A percentile compares a stretch with the other conserved stretches of the same genome.
These are phyloP conservation scores for Tyto alba DNA, from an alignment of 2,113 vertebrate species.

Conservation along the genomic window DNA sequence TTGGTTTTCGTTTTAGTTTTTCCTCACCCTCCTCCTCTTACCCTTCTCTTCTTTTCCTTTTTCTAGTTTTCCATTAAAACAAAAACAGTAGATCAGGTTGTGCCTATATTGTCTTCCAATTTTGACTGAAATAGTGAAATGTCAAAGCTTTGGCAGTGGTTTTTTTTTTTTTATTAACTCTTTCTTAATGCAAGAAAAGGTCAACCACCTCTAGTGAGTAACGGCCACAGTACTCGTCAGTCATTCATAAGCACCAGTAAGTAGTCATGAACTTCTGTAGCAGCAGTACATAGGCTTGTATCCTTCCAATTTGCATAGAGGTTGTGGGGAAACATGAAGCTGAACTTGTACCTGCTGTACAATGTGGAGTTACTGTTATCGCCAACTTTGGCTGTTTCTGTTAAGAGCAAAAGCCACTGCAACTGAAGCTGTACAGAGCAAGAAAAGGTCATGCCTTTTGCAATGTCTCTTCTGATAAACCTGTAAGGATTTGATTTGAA, in stretches of 20 bases:
- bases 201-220: not conserved
- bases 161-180: not conserved
- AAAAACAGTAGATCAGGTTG: not conserved
- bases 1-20: not conserved
- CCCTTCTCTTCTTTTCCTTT: not conserved
- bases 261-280: not conserved
- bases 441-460: not conserved
- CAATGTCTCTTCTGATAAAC: not conserved
- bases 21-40: not conserved
- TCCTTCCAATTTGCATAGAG: not conserved
- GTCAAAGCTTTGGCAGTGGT: not conserved
- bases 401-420: not conserved
- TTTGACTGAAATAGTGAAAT: not conserved
- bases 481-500: not conserved
- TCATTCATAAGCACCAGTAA: not conserved
- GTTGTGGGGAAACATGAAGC: not conserved
- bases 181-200: not conserved
- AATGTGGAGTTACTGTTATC: not conserved
- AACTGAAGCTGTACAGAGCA: not conserved
- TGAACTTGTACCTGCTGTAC: not conserved
- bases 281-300: fast-evolving
- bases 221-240: not conserved
- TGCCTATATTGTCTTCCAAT: not conserved
- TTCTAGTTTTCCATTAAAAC: not conserved
- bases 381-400: not conserved